Base-by-base conservation (phyloP, 2,113 vertebrate genomes). In the Calonectris borealis region DNA sequence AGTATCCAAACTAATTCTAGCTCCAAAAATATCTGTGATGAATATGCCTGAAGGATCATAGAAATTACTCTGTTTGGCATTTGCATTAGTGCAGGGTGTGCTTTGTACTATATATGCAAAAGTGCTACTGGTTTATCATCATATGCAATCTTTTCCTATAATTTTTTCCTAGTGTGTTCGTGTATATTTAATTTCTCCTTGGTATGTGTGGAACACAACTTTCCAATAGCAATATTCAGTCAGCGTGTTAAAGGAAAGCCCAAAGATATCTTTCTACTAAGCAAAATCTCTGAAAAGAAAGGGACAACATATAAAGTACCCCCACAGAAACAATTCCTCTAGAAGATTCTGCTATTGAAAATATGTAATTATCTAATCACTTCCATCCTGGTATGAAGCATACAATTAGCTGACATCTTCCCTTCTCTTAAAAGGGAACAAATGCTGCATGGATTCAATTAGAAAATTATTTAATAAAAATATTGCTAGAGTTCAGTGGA, bases 121-220 rank as follows among this genome's bases (percentile, higher is more conserved):
- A 94, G 52, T 81, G 64, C 48, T 96, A 10, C 72, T 64, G 46
- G 20, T 83, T 94, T 96, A 96, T 95, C 94, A 86, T 44, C n/a
- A 5, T 14, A 27, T 78, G 24, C 51, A 26, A 92, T 94, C 90
- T 96, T 80, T 70, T 88, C 49, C 68, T 86, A 14, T 80, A 54
- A 32, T 69, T 69, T 84, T 93, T 84, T 27, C 81, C 49, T 60
- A 18, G 16, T 73, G 55, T 40, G 95, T 83, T 58, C 77, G 42
- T 88, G 96, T 92, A 13, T 69, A 22, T 83, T 86, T 91, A 54
- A 92, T 77, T 95, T 86, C 72, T 77, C 58, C 71, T 94, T 88
- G 29, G 48, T 85, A 75, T 36, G 49, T 36, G 55, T 19, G 42
- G 71, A 92, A 48, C 36, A 83, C 29, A 71, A 42, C 46, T 70